Conservation (phyloP, 2,113 vertebrate genomes). For the Ptychochromis oligacanthus region DNA sequence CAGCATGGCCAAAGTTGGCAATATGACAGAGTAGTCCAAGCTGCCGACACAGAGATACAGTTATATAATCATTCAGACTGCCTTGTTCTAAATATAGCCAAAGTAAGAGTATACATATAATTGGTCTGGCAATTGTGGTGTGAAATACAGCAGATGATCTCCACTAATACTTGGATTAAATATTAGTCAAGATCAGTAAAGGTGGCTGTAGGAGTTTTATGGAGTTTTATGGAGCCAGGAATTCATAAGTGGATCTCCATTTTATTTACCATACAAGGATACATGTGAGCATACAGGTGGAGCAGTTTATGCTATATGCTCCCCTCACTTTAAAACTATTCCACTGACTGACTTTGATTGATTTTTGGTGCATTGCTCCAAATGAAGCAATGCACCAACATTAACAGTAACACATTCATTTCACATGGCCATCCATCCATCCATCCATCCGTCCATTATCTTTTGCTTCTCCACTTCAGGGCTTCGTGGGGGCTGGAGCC, state of each 20-base stretch:
- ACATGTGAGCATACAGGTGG: not conserved
- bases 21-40: conserved; percentile 14
- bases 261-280: not conserved
- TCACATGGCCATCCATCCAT: not conserved
- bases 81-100: conserved; percentile 63
- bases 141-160: conserved; percentile 27
- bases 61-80: conserved; percentile 62
- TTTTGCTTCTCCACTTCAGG: not conserved
- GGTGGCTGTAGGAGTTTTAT: not conserved
- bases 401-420: not conserved
- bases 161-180: not conserved
- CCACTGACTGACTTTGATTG: not conserved
- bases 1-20: conserved; percentile 41
- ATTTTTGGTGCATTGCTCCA: not conserved
- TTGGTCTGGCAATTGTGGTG: conserved; percentile 34
- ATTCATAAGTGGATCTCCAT: not conserved
- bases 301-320: not conserved
- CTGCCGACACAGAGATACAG: conserved; percentile 24
- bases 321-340: not conserved
- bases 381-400: not conserved
- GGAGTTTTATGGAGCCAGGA: not conserved
- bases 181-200: not conserved
- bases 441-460: not conserved
- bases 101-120: conserved; percentile 4
- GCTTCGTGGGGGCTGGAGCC: not conserved